Evolutionary conservation across 37 sponge, comb jelly and placozoan species (phyloP).

Genomic region (Chondrosia reniformis): DNA sequence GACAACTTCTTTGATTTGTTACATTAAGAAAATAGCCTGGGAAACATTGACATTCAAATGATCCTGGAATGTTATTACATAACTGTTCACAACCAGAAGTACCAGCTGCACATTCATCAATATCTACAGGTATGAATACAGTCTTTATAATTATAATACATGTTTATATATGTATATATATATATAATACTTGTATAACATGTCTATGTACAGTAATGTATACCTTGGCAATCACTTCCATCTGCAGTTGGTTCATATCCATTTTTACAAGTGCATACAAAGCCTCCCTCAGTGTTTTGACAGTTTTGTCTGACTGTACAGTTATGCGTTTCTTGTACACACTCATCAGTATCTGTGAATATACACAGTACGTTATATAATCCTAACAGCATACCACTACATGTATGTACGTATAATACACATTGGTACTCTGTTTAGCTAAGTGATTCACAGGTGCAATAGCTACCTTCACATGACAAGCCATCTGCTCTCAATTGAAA

Average conservation of each 20-base stretch:
- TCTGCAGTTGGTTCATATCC: slow-evolving; percentile 19
- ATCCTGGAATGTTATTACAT: too few relatives aligned
- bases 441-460: background rate
- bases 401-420: too few relatives aligned
- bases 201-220: background rate
- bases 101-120: too few relatives aligned
- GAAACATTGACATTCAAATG: too few relatives aligned
- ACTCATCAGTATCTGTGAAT: slow-evolving; percentile 46
- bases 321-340: background rate
- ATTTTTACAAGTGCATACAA: slow-evolving; percentile 25
- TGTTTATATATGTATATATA: background rate
- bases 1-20: too few relatives aligned
- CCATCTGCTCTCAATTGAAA: background rate
- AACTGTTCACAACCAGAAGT: too few relatives aligned
- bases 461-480: background rate
- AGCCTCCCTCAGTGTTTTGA: slow-evolving; percentile 30
- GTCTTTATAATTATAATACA: background rate
- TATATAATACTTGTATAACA: background rate
- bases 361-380: too few relatives aligned
- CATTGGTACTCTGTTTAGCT: too few relatives aligned
- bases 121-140: too few relatives aligned
- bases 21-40: too few relatives aligned
- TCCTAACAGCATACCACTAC: too few relatives aligned
- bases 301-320: slow-evolving; percentile 27
- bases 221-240: background rate